A percentile compares a stretch with the other conserved stretches of the same genome.
Evolutionary conservation across 2,888 invertebrate species (phyloP).

Genomic region (Parnassius glacialis): DNA sequence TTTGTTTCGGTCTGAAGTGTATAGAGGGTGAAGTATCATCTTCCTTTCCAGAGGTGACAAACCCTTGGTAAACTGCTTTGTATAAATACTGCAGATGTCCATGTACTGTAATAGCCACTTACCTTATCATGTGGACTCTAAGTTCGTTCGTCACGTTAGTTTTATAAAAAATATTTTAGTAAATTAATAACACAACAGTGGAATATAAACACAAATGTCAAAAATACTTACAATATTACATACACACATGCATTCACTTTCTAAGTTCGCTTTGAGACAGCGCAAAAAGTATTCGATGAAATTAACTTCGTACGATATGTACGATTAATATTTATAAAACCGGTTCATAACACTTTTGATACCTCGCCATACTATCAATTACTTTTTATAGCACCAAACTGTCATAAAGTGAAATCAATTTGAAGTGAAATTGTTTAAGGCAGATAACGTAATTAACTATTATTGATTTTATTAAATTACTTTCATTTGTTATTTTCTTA

Average conservation of each 20-base stretch:
- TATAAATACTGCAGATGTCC: no score
- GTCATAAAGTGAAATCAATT: conserved; percentile 19
- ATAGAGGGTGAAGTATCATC: no score
- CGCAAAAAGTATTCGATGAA: conserved; percentile 50
- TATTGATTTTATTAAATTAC: background rate
- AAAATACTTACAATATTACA: conserved; percentile 48
- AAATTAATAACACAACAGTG: no score
- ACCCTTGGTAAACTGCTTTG: no score
- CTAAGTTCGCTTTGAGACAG: conserved; percentile 41
- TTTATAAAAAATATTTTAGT: no score
- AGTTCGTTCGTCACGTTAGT: no score
- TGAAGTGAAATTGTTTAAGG: conserved; percentile 5
- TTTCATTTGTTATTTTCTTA: background rate
- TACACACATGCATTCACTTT: conserved; percentile 47
- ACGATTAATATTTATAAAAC: conserved; percentile 40
- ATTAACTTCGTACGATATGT: conserved; percentile 38
- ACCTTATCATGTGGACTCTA: no score
- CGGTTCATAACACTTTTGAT: conserved; percentile 1
- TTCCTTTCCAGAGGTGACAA: no score
- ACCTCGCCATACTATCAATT: background rate
- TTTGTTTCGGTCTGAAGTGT: no score
- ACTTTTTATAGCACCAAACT: conserved; percentile 20
- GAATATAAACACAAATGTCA: conserved; percentile 7
- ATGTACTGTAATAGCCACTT: no score
- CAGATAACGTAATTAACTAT: background rate